phyloP scores from a whole-genome alignment of 2,888 invertebrate genomes.

The Patella caerulea region DNA sequence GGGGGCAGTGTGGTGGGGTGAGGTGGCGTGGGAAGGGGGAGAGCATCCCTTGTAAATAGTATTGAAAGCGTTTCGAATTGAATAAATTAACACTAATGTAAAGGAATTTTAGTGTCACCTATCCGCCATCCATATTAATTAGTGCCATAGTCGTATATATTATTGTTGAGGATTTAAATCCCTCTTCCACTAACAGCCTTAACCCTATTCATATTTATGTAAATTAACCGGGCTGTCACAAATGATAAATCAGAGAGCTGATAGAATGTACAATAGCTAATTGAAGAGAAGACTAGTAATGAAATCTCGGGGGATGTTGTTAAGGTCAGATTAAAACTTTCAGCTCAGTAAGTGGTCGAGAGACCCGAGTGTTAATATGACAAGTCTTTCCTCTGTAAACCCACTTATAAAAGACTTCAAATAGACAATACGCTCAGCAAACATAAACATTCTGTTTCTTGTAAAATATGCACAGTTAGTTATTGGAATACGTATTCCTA shows the following conservation, averaged over 20 bases:
- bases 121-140: not conserved
- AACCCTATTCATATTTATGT: not conserved
- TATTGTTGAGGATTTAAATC: not conserved
- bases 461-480: too few species aligned
- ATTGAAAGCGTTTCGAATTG: too few species aligned
- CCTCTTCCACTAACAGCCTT: not conserved
- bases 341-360: constrained; percentile 1
- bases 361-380: not conserved
- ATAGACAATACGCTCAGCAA: too few species aligned
- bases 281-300: not conserved
- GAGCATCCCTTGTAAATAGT: too few species aligned
- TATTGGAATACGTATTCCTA: too few species aligned
- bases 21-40: too few species aligned
- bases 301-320: not conserved
- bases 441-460: too few species aligned
- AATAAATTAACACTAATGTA: not conserved
- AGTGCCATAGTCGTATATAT: not conserved
- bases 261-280: not conserved
- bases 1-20: too few species aligned
- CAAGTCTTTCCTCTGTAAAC: not conserved
- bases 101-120: not conserved
- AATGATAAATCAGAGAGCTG: not conserved
- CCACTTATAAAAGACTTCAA: not conserved
- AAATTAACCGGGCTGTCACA: not conserved
- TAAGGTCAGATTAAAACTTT: not conserved